Conservation (phyloP, 1,140 invertebrate species). For the Brachionus plicatilis region DNA sequence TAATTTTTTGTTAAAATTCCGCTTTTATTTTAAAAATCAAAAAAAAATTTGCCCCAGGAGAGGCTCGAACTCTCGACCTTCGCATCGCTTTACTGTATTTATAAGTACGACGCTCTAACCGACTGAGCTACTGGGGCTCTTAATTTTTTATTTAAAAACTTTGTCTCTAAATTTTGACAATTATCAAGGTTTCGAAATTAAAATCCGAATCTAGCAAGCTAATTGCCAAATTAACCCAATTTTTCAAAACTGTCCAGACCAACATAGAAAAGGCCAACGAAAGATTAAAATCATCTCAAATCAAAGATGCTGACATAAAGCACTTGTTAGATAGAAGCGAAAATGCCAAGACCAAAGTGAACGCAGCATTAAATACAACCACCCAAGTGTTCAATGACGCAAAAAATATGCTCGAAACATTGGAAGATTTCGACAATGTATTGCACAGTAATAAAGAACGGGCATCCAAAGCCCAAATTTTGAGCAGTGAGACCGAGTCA, state of each 20-base stretch:
- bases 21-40: too few relatives aligned
- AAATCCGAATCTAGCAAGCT: neutral
- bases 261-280: neutral
- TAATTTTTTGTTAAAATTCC: too few relatives aligned
- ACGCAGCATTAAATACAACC: neutral
- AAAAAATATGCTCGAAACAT: neutral
- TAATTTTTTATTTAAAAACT: neutral
- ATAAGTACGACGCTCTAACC: constrained; percentile 29
- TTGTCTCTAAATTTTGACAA: neutral
- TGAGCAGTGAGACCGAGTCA: neutral
- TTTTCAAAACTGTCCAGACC: neutral
- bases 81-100: constrained; percentile 17
- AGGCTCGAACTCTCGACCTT: constrained; percentile 23
- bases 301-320: neutral
- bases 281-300: neutral
- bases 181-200: neutral
- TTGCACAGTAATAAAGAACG: neutral
- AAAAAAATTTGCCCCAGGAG: constrained; percentile 4
- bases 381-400: neutral
- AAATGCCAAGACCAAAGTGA: neutral
- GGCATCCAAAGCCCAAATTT: neutral
- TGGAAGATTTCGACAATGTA: neutral
- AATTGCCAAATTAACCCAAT: neutral
- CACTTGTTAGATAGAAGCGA: neutral
- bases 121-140: constrained; percentile 23